These are phyloP conservation scores for Prunella strophiata DNA, from an alignment of 2,797 vertebrate genomes.

Conservation along the genomic window DNA sequence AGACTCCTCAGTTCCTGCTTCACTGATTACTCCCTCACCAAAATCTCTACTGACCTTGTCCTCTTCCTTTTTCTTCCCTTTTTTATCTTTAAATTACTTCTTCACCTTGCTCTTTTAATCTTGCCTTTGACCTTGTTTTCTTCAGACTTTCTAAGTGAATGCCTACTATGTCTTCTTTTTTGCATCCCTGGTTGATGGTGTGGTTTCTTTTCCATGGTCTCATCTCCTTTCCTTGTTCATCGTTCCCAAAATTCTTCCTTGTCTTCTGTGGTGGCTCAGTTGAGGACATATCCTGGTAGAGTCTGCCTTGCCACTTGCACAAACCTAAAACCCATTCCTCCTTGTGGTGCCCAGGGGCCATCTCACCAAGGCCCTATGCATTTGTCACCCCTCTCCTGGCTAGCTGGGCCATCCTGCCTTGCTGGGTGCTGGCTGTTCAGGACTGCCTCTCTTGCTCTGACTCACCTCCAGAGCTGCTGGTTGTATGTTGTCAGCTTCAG, in stretches of 20 bases:
- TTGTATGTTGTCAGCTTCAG: neutral
- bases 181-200: neutral
- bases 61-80: neutral
- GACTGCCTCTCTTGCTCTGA: neutral
- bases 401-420: neutral
- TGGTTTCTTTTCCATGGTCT: neutral
- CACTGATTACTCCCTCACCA: neutral
- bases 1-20: neutral
- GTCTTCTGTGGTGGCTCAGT: fast-evolving
- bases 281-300: neutral
- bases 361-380: neutral
- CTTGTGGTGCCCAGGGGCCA: fast-evolving
- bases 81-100: neutral
- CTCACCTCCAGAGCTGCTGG: neutral
- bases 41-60: neutral
- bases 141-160: neutral
- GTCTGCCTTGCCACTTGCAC: neutral
- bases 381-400: neutral
- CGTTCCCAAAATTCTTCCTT: neutral
- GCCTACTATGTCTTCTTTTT: neutral
- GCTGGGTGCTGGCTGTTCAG: neutral
- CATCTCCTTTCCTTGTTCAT: neutral
- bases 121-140: neutral
- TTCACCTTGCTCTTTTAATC: neutral
- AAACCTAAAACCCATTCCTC: neutral